These are phyloP conservation scores for Formica aserva DNA, from an alignment of 2,888 invertebrate genomes.

Conservation along the genomic window DNA sequence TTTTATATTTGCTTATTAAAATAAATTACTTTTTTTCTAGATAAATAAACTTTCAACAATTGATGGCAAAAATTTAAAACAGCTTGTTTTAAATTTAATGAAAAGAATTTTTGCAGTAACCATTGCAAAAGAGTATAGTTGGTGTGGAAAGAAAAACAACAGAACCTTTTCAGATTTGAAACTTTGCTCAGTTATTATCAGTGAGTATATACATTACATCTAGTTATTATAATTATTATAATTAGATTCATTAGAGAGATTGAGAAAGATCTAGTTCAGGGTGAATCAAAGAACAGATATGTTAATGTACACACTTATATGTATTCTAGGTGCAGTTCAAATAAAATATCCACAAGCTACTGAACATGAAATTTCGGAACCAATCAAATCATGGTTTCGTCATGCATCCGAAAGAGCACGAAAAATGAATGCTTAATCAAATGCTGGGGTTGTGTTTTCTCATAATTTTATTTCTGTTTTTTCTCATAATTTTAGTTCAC, in stretches of 20 bases:
- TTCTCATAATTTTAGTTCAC: too few relatives aligned
- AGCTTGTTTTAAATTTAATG: background rate
- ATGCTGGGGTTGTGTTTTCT: too few relatives aligned
- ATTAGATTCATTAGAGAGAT: too few relatives aligned
- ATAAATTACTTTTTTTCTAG: too few relatives aligned
- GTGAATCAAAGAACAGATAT: background rate
- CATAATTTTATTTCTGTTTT: too few relatives aligned
- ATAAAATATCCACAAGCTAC: background rate
- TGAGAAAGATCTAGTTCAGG: too few relatives aligned
- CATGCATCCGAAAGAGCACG: constrained; percentile 2
- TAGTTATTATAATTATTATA: background rate
- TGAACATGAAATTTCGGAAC: constrained; percentile 4
- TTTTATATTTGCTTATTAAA: too few relatives aligned
- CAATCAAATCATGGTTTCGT: background rate
- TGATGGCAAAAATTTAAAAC: background rate
- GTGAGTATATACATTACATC: background rate
- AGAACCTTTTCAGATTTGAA: background rate
- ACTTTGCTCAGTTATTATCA: background rate
- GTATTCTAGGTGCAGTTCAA: constrained; percentile 4
- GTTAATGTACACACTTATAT: background rate
- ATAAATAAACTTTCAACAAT: background rate
- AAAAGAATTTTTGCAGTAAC: background rate
- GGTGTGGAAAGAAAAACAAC: background rate
- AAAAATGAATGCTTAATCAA: background rate
- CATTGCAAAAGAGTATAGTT: background rate